A percentile compares a stretch with the other conserved stretches of the same genome.
Conservation (phyloP, 2,113 vertebrate species). For the Salvelinus namaycush region DNA sequence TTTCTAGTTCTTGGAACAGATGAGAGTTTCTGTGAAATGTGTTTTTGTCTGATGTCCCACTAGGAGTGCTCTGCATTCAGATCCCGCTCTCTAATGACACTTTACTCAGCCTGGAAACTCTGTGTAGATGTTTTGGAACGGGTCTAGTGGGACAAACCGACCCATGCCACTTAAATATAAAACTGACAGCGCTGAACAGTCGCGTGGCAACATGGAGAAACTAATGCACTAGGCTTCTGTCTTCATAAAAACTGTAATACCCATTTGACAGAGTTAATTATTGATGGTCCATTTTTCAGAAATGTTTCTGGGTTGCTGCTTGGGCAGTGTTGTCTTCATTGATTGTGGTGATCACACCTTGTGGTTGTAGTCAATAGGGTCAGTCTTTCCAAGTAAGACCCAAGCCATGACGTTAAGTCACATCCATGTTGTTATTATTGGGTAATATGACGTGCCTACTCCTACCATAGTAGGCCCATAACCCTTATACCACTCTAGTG, state of each 20-base stretch:
- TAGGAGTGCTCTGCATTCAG: constrained; percentile 33
- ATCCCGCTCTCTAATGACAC: constrained; percentile 31
- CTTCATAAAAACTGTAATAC: constrained; percentile 72
- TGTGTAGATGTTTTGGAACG: constrained; percentile 47
- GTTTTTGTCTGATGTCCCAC: constrained; percentile 1
- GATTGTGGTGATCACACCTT: constrained; percentile 29
- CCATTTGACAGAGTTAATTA: constrained; percentile 69
- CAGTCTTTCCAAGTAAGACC: too few relatives aligned
- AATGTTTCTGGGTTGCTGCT: constrained; percentile 41
- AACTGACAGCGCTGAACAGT: constrained; percentile 51
- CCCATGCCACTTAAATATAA: constrained; percentile 58
- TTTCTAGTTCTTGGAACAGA: constrained; percentile 6
- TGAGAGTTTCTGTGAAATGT: constrained; percentile 18
- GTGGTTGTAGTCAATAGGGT: background rate
- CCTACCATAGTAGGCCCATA: too few relatives aligned
- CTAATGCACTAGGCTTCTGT: constrained; percentile 52
- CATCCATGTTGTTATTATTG: background rate
- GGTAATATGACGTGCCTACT: background rate
- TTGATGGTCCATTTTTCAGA: constrained; percentile 61
- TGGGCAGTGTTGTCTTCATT: background rate
- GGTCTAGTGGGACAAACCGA: constrained; percentile 49
- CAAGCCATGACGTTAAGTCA: too few relatives aligned
- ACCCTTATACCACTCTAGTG: too few relatives aligned
- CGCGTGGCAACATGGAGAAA: constrained; percentile 50
- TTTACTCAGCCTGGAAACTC: constrained; percentile 44